Evolutionary conservation across 2,888 invertebrate genomes (phyloP).

Genomic region (Scaptomyza reducta): DNA sequence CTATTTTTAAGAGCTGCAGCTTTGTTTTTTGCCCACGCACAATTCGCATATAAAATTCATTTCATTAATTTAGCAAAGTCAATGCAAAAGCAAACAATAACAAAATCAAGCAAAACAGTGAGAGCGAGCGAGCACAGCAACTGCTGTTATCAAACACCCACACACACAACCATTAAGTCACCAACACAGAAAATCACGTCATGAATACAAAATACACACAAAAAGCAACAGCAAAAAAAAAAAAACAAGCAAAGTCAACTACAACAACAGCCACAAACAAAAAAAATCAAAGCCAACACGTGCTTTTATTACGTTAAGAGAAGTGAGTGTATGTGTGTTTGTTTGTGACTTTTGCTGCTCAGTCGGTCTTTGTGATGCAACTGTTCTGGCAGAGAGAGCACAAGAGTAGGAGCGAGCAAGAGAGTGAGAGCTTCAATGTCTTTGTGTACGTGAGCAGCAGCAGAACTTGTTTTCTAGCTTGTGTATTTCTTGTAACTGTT

Average conservation of each 20-base stretch:
- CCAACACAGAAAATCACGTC: constrained; percentile 51
- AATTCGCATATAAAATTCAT: constrained; percentile 24
- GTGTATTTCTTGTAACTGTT: constrained; percentile 33
- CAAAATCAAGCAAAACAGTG: constrained; percentile 22
- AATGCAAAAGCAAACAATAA: constrained; percentile 51
- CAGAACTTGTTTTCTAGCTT: constrained; percentile 54
- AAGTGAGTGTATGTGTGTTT: constrained; percentile 30
- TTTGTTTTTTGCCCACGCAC: constrained; percentile 40
- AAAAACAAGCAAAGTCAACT: constrained; percentile 43
- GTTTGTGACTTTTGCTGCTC: constrained; percentile 22
- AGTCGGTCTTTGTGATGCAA: constrained; percentile 58
- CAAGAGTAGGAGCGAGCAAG: constrained; percentile 17
- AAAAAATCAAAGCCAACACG: constrained; percentile 80
- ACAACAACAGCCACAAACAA: constrained; percentile 28
- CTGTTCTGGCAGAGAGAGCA: constrained; percentile 43
- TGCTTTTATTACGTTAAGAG: constrained; percentile 81
- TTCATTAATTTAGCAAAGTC: constrained; percentile 54
- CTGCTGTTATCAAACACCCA: constrained; percentile 53
- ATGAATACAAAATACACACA: constrained; percentile 56
- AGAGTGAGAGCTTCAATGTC: constrained; percentile 6
- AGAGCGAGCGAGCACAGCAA: constrained; percentile 14
- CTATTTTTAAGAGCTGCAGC: constrained; percentile 12
- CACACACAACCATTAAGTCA: constrained; percentile 18
- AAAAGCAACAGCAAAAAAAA: constrained; percentile 18
- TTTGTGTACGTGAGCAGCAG: constrained; percentile 24